Evolutionary conservation across 1,140 invertebrate species (phyloP).

Genomic region (Charaxes varanes): DNA sequence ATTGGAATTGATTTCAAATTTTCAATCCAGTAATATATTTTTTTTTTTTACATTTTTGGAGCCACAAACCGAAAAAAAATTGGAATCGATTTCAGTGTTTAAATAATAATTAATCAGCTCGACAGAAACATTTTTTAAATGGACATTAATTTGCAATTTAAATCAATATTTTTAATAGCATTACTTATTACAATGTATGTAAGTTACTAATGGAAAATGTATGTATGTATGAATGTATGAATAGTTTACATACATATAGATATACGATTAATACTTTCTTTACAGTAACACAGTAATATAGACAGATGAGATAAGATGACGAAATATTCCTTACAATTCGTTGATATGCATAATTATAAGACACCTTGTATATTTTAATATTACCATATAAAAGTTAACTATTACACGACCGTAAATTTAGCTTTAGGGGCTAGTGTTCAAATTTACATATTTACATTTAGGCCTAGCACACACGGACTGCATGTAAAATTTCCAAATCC

Average conservation of each 20-base stretch:
- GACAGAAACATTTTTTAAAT: too few relatives aligned
- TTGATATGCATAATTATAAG: slow-evolving; percentile 73
- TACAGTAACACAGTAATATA: slow-evolving; percentile 17
- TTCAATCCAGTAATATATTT: too few relatives aligned
- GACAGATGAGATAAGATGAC: slow-evolving; percentile 23
- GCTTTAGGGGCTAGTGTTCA: slow-evolving; percentile 8
- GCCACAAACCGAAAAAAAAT: too few relatives aligned
- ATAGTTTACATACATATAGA: too few relatives aligned
- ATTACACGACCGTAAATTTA: slow-evolving; percentile 13
- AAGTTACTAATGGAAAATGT: too few relatives aligned
- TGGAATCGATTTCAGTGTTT: too few relatives aligned
- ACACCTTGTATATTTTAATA: slow-evolving; percentile 60
- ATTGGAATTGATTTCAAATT: too few relatives aligned
- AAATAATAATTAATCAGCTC: too few relatives aligned
- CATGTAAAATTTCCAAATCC: slow-evolving; percentile 10
- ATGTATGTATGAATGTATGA: slow-evolving; percentile 11
- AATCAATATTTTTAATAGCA: too few relatives aligned
- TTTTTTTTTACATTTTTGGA: too few relatives aligned
- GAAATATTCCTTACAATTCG: slow-evolving; percentile 52
- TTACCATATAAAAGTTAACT: slow-evolving; percentile 27
- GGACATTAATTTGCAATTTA: too few relatives aligned
- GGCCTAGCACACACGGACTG: slow-evolving; percentile 24
- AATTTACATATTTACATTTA: slow-evolving; percentile 39
- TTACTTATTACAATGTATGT: too few relatives aligned
- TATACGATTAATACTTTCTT: slow-evolving; percentile 5